These are phyloP conservation scores for Holacanthus passer DNA, from an alignment of 2,113 vertebrate species.

Conservation along the genomic window DNA sequence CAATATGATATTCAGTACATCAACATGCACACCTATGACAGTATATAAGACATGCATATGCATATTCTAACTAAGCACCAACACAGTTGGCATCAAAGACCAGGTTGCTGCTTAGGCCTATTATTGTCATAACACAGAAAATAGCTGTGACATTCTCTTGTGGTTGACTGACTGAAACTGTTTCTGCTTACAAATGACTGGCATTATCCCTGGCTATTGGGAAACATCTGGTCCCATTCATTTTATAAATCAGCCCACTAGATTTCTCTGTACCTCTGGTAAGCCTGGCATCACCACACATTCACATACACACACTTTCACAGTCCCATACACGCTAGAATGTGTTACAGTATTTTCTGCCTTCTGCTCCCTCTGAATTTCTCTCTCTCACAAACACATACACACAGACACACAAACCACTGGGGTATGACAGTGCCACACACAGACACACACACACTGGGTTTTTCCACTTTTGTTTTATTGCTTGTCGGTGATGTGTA, in stretches of 20 bases:
- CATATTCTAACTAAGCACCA: slow-evolving; percentile 41
- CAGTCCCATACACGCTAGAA: slow-evolving; percentile 31
- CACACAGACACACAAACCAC: slow-evolving; percentile 36
- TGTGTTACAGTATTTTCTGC: slow-evolving; percentile 62
- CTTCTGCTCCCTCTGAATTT: slow-evolving; percentile 61
- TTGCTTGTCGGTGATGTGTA: slow-evolving; percentile 75
- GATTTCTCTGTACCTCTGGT: slow-evolving; percentile 59
- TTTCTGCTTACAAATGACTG: slow-evolving; percentile 66
- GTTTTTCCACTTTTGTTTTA: slow-evolving; percentile 74
- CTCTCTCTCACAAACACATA: slow-evolving; percentile 13
- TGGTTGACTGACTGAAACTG: slow-evolving; percentile 56
- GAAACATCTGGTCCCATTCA: slow-evolving; percentile 75
- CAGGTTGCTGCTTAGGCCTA: slow-evolving; percentile 42
- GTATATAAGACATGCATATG: slow-evolving; percentile 45
- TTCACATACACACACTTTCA: slow-evolving; percentile 40
- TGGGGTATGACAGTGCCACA: slow-evolving; percentile 46
- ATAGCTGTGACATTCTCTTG: slow-evolving; percentile 60
- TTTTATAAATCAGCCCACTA: slow-evolving; percentile 65
- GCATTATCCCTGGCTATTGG: slow-evolving; percentile 65
- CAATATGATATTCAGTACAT: slow-evolving; percentile 12
- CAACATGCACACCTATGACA: slow-evolving; percentile 49
- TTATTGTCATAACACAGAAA: slow-evolving; percentile 54
- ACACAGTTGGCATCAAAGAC: slow-evolving; percentile 41
- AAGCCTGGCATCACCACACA: slow-evolving; percentile 50
- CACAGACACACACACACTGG: slow-evolving; percentile 55